A percentile compares a stretch with the other conserved stretches of the same genome.
Conservation (phyloP, 2,797 vertebrate species). For the Arremon brunneinucha region DNA sequence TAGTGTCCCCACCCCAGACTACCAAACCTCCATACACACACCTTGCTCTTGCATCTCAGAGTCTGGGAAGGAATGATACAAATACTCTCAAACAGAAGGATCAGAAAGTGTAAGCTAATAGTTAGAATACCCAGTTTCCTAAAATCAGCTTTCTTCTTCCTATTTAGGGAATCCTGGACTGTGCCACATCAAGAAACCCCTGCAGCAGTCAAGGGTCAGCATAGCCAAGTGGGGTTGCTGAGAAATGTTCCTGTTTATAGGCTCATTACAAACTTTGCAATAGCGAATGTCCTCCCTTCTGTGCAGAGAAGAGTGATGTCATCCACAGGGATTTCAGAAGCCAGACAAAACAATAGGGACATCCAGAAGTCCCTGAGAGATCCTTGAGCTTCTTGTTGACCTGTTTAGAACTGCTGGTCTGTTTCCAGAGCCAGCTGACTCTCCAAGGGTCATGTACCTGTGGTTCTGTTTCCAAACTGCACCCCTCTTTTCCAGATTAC, state of each 20-base stretch:
- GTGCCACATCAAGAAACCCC: background rate
- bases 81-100: background rate
- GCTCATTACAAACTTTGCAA: background rate
- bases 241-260: background rate
- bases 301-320: background rate
- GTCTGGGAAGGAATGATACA: background rate
- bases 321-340: background rate
- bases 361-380: background rate
- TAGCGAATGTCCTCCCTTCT: background rate
- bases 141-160: background rate
- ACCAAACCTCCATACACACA: background rate
- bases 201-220: background rate
- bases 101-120: background rate
- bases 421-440: background rate
- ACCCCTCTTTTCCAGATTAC: background rate
- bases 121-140: background rate
- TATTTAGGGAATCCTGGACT: background rate
- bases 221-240: background rate
- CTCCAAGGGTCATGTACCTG: fast-evolving
- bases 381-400: background rate
- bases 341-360: background rate
- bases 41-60: background rate
- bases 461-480: background rate
- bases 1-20: background rate
- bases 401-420: background rate